Base-by-base conservation (phyloP, 2,113 vertebrate species). In the Hippolais icterina region DNA sequence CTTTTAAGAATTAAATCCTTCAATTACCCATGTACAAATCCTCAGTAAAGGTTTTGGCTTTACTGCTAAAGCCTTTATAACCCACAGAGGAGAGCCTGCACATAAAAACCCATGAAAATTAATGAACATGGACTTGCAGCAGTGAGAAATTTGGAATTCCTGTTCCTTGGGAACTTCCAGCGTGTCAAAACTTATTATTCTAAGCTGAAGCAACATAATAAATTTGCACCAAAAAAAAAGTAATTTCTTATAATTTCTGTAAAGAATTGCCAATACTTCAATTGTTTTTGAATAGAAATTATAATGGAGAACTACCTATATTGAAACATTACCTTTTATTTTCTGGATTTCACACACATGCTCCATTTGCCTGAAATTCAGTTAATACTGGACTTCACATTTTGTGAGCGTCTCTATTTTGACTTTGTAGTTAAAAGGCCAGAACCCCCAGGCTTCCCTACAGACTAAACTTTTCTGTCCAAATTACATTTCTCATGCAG, bases 91-190 rank as follows among this genome's bases (percentile, higher is more conserved):
- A 97, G 56, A 92, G 56, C 33, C 41, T 92, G 83, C 72, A 92
- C 76, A 82, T 90, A 90, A 97, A 91, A 95, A 77, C 9, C 3
- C 63, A 93, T 83, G 92, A 94, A 96, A 95, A 96, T 86, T 96
- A 95, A 96, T 89, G 90, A 93, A 96, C 70, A 66, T 89, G 77
- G 94, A 92, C 93, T 92, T 93, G 41, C 31, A 95, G 87, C 93
- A 94, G 83, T 86, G 83, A 96, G 89, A 97, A 97, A 94, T 68
- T 92, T 94, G 91, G 87, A 95, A 95, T 94, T 95, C 69, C 64
- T 92, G 44, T 65, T 95, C 83, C 93, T 95, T 89, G 93, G 96
- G 94, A 97, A 94, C 91, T 82, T 95, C 83, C 52, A 95, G 87
- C 24, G 2, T 94, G 94, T 96, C 95, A 97, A 93, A 95, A 86